These are phyloP conservation scores for Thaumatotibia leucotreta DNA, from an alignment of 1,140 invertebrate genomes.

Conservation along the genomic window DNA sequence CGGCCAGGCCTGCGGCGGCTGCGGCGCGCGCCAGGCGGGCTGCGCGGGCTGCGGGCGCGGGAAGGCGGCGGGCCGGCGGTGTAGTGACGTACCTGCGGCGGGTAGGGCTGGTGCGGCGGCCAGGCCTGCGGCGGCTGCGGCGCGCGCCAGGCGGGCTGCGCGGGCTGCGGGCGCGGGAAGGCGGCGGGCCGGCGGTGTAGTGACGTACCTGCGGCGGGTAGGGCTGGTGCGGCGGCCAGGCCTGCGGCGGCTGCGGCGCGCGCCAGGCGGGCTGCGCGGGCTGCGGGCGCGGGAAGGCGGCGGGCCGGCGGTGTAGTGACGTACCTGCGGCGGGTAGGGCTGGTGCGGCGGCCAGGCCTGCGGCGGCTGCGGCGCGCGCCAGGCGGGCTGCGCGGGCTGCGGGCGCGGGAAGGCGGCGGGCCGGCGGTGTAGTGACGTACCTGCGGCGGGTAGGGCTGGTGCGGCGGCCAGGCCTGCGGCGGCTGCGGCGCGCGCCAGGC, in stretches of 20 bases:
- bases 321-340: constrained; percentile 44
- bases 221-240: constrained; percentile 35
- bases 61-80: constrained; percentile 23
- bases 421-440: constrained; percentile 53
- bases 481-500: constrained; percentile 79
- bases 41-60: constrained; percentile 74
- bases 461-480: constrained; percentile 39
- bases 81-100: no score
- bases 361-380: constrained; percentile 83
- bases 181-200: constrained; percentile 45
- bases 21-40: constrained; percentile 90
- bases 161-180: constrained; percentile 24
- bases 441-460: constrained; percentile 42
- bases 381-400: constrained; percentile 20
- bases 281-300: constrained; percentile 39
- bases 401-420: constrained; percentile 31
- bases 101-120: constrained; percentile 36
- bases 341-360: constrained; percentile 36
- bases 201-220: constrained; percentile 52
- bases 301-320: no score
- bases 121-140: constrained; percentile 79
- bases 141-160: constrained; percentile 71
- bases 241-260: constrained; percentile 43
- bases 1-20: constrained; percentile 79
- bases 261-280: constrained; percentile 85